phyloP scores from a whole-genome alignment of 1,140 invertebrate species.

The Drosophila biarmipes region DNA sequence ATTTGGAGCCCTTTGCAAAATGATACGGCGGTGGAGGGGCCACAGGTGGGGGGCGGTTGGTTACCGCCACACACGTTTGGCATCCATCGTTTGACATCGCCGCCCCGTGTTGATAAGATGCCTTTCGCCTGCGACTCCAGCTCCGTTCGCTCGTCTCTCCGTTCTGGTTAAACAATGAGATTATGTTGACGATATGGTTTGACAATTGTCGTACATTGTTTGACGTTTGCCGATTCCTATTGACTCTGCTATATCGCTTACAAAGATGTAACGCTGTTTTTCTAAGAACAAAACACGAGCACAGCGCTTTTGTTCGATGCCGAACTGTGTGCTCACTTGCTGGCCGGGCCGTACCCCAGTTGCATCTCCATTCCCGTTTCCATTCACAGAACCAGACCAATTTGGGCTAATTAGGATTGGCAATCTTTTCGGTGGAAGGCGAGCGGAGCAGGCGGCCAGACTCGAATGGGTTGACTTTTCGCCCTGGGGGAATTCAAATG shows the following conservation, averaged over 20 bases:
- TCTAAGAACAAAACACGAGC: slow-evolving; percentile 75
- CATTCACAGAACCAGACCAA: slow-evolving; percentile 39
- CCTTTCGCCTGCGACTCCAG: slow-evolving; percentile 4
- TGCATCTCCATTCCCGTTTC: slow-evolving; percentile 6
- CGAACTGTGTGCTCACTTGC: slow-evolving; percentile 32
- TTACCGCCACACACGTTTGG: slow-evolving; percentile 55
- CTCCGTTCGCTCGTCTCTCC: slow-evolving; percentile 2
- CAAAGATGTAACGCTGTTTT: slow-evolving; percentile 80
- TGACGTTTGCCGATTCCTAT: slow-evolving; percentile 82
- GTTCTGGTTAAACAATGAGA: slow-evolving; percentile 80
- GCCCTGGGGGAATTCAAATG: slow-evolving; percentile 9
- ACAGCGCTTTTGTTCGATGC: slow-evolving; percentile 51
- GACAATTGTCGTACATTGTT: slow-evolving; percentile 84
- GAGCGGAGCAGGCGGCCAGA: neutral
- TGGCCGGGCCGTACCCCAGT: neutral
- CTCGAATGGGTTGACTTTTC: slow-evolving; percentile 1
- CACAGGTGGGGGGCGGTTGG: neutral
- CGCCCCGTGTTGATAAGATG: slow-evolving; percentile 74
- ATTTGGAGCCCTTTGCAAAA: slow-evolving; percentile 44
- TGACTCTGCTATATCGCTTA: slow-evolving; percentile 73
- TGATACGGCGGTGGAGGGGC: neutral
- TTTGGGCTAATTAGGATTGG: slow-evolving; percentile 70
- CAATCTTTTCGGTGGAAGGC: slow-evolving; percentile 40
- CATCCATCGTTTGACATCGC: slow-evolving; percentile 67
- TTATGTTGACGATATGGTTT: slow-evolving; percentile 84